phyloP scores from a whole-genome alignment of 2,888 invertebrate genomes.

The Ernsta delagoae region DNA sequence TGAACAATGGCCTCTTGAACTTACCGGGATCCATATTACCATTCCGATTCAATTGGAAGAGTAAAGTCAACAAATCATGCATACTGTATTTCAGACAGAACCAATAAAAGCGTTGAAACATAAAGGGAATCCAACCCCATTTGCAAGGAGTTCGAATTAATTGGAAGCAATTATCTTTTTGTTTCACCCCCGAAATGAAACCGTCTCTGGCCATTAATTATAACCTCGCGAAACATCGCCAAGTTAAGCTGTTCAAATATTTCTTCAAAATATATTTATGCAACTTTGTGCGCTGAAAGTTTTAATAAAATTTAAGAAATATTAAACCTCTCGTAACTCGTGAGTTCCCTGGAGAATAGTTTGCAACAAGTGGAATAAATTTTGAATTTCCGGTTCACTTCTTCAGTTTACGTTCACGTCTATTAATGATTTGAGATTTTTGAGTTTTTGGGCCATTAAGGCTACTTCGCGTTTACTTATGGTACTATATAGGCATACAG shows the following conservation, averaged over 20 bases:
- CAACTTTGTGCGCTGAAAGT: conserved; percentile 51
- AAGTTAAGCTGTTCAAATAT: conserved; percentile 53
- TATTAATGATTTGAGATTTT: too few relatives aligned
- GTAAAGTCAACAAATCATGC: conserved; percentile 67
- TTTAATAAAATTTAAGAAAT: conserved; percentile 47
- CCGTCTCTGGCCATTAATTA: conserved; percentile 70
- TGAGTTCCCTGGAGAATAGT: conserved; percentile 24
- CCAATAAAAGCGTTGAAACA: conserved; percentile 63
- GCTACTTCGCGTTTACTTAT: too few relatives aligned
- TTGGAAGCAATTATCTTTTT: conserved; percentile 80
- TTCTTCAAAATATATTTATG: conserved; percentile 56
- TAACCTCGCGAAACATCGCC: conserved; percentile 55
- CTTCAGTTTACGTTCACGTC: too few relatives aligned
- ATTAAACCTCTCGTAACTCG: conserved; percentile 21
- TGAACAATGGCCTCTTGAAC: conserved; percentile 15
- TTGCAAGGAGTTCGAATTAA: conserved; percentile 78
- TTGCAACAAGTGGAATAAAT: conserved; percentile 24
- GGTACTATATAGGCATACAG: too few relatives aligned
- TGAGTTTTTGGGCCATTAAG: too few relatives aligned
- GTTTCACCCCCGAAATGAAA: conserved; percentile 68
- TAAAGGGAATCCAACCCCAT: conserved; percentile 62
- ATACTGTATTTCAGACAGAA: conserved; percentile 58
- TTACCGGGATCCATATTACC: conserved; percentile 35
- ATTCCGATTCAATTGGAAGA: conserved; percentile 57
- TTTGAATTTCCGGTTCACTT: conserved; percentile 28